Evolutionary conservation across 1,140 invertebrate species (phyloP), one percentile per base, ranked within the genome.

Genomic region (Drosophila pseudoobscura): DNA sequence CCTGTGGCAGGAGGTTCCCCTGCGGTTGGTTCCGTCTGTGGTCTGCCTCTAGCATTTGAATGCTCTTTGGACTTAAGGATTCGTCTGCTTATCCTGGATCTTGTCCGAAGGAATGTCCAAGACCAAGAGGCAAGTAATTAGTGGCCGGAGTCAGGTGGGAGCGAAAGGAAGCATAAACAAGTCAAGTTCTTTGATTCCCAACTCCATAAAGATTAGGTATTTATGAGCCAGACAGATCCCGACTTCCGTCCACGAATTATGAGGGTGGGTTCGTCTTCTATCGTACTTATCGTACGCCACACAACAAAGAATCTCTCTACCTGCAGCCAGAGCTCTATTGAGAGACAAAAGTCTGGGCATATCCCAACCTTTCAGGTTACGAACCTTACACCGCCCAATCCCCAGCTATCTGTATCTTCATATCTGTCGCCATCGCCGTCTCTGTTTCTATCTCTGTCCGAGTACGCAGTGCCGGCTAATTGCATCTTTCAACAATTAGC

Each of bases 401-500:
- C 43, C 53, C 7, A 59, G 22, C 52, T 52, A 63, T 63, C 46
- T 24, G 24, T 61, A 53, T 62, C 71, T 58, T 43, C 43, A 64
- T 50, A 60, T 58, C 62, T 56, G 41, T 76, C 64, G 52, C 44
- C 29, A 15, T 29, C 43, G n/a, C 20, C 3, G 29, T 22, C 43
- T 17, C n/a, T 15, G 44, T 68, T 51, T 49, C 2, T 39, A 26
- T 29, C 31, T 20, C 11, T 31, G 63, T 68, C 63, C 49, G 63
- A 43, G 24, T 39, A 11, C 35, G 35, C 35, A 13, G 35, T 24
- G 29, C 15, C 52, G 24, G 45, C 51, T 47, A 61, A 71, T 29
- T 76, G 55, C 49, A 65, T 54, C 60, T 62, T 49, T 44, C 47
- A 9, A 22, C 71, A 84, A 84, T 83, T 78, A 83, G 70, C 55